phyloP scores from a whole-genome alignment of 2,797 vertebrate genomes.

The Helarctos malayanus region DNA sequence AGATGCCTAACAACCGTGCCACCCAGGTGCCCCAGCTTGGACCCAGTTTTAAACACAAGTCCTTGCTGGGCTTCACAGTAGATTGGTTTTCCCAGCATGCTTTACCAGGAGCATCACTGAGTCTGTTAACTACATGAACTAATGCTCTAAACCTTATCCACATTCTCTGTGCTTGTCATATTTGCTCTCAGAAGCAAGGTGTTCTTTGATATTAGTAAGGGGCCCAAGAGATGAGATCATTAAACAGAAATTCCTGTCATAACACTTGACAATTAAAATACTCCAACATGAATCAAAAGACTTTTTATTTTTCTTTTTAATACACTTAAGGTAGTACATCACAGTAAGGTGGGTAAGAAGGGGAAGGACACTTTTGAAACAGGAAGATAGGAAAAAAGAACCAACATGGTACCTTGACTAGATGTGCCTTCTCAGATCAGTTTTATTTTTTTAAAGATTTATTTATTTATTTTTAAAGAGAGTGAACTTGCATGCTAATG shows the following conservation, averaged over 20 bases:
- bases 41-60: background rate
- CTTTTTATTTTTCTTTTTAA: conserved; percentile 6
- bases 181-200: background rate
- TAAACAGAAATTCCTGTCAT: conserved; percentile 8
- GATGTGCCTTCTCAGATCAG: background rate
- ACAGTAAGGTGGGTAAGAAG: background rate
- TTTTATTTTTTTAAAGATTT: no score
- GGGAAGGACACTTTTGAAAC: background rate
- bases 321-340: background rate
- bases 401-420: background rate
- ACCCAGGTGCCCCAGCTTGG: no score
- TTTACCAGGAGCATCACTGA: background rate
- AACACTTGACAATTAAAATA: background rate
- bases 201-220: background rate
- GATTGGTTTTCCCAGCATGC: background rate
- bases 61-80: background rate
- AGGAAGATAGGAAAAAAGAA: background rate
- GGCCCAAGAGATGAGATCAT: background rate
- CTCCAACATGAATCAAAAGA: background rate
- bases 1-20: no score
- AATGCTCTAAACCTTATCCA: background rate
- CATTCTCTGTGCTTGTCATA: background rate
- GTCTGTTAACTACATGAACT: background rate
- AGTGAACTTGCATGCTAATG: no score
- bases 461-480: no score